Percentiles rank a stretch among this genome's conserved stretches.
phyloP scores from a whole-genome alignment of 1,140 invertebrate species.

The Magallana ariakensis region DNA sequence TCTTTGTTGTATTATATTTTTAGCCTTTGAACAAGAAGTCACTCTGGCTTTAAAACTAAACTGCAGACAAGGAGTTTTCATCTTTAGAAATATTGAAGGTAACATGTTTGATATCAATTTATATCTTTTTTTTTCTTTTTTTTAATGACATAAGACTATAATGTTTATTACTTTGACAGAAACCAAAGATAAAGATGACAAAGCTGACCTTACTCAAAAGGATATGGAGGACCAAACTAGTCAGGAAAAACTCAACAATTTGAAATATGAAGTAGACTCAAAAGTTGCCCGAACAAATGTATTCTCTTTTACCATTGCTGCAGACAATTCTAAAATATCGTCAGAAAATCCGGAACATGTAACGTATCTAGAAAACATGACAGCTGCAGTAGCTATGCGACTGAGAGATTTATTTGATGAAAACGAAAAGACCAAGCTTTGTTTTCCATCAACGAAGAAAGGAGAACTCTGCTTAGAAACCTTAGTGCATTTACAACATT shows the following conservation, averaged over 20 bases:
- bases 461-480: constrained; percentile 49
- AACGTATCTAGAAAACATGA: constrained; percentile 55
- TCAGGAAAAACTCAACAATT: neutral
- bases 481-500: constrained; percentile 59
- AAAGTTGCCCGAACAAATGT: neutral
- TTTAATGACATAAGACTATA: no score
- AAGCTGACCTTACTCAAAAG: neutral
- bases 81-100: constrained; percentile 6
- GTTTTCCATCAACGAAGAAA: neutral
- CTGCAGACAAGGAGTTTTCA: constrained; percentile 20
- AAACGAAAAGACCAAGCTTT: neutral
- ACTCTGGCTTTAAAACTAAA: neutral
- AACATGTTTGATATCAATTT: neutral
- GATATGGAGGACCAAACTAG: neutral
- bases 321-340: neutral
- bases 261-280: constrained; percentile 33
- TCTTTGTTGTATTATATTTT: neutral
- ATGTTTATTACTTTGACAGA: neutral
- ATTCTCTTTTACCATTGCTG: neutral
- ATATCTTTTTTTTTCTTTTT: no score
- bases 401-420: constrained; percentile 38
- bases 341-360: constrained; percentile 38
- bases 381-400: constrained; percentile 44
- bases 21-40: constrained; percentile 31
- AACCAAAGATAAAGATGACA: neutral